Conservation (phyloP, 2,888 invertebrate species). For the Notodonta dromedarius region DNA sequence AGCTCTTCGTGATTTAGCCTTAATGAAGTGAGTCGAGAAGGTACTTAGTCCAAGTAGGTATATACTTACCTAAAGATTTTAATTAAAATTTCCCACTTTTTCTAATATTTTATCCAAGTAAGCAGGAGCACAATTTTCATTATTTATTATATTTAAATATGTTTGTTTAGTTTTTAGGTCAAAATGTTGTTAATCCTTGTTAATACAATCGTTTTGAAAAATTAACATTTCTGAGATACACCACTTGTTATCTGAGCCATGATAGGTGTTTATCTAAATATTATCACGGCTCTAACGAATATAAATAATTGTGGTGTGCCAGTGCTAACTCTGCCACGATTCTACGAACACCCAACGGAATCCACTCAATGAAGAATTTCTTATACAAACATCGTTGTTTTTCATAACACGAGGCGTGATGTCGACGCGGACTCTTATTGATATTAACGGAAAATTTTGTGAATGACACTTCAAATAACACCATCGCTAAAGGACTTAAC, state of each 20-base stretch:
- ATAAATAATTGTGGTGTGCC: constrained; percentile 2
- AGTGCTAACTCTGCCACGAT: constrained; percentile 35
- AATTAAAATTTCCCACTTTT: too few relatives aligned
- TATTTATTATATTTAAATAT: too few relatives aligned
- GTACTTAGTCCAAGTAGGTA: too few relatives aligned
- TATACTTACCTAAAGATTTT: too few relatives aligned
- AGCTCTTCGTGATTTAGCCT: too few relatives aligned
- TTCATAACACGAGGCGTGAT: constrained; percentile 3
- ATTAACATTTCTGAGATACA: background rate
- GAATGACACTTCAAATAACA: background rate
- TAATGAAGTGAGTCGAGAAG: too few relatives aligned
- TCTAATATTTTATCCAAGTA: too few relatives aligned
- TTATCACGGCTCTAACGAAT: constrained; percentile 2
- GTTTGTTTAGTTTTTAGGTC: too few relatives aligned
- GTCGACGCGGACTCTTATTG: background rate
- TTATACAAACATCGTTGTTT: constrained; percentile 23
- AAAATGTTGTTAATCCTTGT: too few relatives aligned
- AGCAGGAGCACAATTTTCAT: too few relatives aligned
- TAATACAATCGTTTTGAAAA: too few relatives aligned
- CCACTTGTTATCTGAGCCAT: background rate
- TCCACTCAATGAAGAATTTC: constrained; percentile 15
- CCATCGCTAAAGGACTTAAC: too few relatives aligned
- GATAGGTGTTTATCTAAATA: background rate
- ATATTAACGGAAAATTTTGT: constrained; percentile 7
- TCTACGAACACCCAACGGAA: constrained; percentile 34